These are phyloP conservation scores for Hypena proboscidalis DNA, from an alignment of 2,888 invertebrate genomes.

Conservation along the genomic window DNA sequence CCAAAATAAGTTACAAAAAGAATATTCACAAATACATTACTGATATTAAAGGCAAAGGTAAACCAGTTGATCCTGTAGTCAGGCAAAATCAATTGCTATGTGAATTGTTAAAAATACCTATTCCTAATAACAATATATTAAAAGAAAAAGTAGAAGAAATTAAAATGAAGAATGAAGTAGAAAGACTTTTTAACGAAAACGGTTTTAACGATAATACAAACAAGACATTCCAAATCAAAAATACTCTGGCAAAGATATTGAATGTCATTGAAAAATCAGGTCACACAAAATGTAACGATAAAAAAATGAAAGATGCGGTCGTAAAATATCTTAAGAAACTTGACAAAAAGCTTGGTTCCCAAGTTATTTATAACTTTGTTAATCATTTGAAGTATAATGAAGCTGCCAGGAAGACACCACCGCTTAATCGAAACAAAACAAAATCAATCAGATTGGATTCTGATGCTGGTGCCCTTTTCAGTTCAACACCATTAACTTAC, in stretches of 20 bases:
- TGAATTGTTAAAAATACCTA: conserved; percentile 57
- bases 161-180: conserved; percentile 57
- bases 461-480: background rate
- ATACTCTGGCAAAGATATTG: conserved; percentile 54
- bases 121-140: conserved; percentile 48
- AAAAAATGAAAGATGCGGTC: conserved; percentile 57
- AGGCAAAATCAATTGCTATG: conserved; percentile 59
- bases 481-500: background rate
- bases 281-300: conserved; percentile 42
- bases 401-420: conserved; percentile 37
- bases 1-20: conserved; percentile 48
- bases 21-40: conserved; percentile 49
- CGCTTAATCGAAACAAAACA: background rate
- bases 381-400: conserved; percentile 49
- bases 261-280: conserved; percentile 55
- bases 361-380: conserved; percentile 51
- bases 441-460: background rate
- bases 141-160: conserved; percentile 60
- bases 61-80: conserved; percentile 44
- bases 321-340: conserved; percentile 51
- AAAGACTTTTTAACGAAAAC: conserved; percentile 49
- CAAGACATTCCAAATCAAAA: conserved; percentile 40
- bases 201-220: conserved; percentile 34
- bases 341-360: conserved; percentile 33
- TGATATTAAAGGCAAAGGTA: conserved; percentile 27